Percentiles rank a stretch among this genome's conserved stretches.
These are phyloP conservation scores for Drosophila elegans DNA, from an alignment of 1,140 invertebrate genomes.

Conservation along the genomic window DNA sequence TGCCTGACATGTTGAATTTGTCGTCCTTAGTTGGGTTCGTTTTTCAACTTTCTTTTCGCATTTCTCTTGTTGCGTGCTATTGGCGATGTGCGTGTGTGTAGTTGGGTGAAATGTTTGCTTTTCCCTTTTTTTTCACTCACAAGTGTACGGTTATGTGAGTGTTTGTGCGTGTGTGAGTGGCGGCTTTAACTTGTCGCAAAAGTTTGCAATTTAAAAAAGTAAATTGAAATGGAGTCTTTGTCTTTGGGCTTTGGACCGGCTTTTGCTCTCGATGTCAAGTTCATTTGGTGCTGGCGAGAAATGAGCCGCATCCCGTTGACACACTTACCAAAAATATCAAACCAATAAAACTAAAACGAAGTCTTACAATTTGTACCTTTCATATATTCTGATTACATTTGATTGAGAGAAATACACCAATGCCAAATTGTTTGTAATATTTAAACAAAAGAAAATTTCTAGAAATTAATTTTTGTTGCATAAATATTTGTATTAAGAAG, in stretches of 20 bases:
- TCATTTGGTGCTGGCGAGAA: constrained; percentile 48
- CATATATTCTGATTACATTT: too few species aligned
- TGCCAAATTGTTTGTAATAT: too few species aligned
- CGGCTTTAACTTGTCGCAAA: constrained; percentile 66
- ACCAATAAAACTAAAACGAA: too few species aligned
- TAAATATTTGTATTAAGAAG: background rate
- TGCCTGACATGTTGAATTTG: constrained; percentile 75
- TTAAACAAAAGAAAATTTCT: too few species aligned
- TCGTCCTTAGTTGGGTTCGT: constrained; percentile 58
- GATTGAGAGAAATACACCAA: too few species aligned
- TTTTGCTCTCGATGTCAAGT: constrained; percentile 32
- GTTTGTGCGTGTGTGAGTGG: constrained; percentile 19
- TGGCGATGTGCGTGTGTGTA: constrained; percentile 53
- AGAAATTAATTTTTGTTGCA: too few species aligned
- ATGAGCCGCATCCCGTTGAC: constrained; percentile 47
- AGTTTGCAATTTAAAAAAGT: constrained; percentile 49
- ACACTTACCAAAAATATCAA: background rate
- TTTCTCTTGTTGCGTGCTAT: constrained; percentile 71
- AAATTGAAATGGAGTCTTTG: constrained; percentile 68
- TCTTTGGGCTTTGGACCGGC: constrained; percentile 15
- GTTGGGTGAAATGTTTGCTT: constrained; percentile 31
- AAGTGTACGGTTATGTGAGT: background rate
- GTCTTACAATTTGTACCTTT: too few species aligned
- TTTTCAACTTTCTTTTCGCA: constrained; percentile 54
- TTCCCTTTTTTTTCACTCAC: too few species aligned